Conservation (phyloP, 2,888 invertebrate species). For the Brenthis hecate region DNA sequence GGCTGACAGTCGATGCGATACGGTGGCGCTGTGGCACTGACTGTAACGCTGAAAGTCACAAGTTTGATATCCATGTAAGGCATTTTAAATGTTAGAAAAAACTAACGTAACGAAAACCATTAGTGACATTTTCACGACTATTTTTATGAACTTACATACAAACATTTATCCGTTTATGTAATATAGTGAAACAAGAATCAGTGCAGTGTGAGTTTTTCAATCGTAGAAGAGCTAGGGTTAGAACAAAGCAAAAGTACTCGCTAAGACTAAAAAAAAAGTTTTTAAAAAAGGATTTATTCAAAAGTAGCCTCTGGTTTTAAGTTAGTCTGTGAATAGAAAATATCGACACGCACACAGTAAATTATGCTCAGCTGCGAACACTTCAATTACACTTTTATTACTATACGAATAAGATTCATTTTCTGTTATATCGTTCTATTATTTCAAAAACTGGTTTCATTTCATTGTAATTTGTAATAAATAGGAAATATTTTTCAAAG, state of each 20-base stretch:
- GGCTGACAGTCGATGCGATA: too few relatives aligned
- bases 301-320: not conserved
- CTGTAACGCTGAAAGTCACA: too few relatives aligned
- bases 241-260: not conserved
- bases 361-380: constrained; percentile 9
- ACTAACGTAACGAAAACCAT: too few relatives aligned
- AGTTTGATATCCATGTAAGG: too few relatives aligned
- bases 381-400: constrained; percentile 1
- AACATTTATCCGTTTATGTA: too few relatives aligned
- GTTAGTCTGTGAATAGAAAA: constrained; percentile 7
- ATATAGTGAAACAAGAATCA: too few relatives aligned
- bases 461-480: constrained; percentile 9
- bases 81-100: too few relatives aligned
- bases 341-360: constrained; percentile 30
- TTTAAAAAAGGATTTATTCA: not conserved
- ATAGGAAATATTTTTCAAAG: not conserved
- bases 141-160: too few relatives aligned
- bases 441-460: constrained; percentile 11
- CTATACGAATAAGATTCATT: not conserved
- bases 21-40: too few relatives aligned
- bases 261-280: not conserved
- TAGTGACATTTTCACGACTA: too few relatives aligned
- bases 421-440: not conserved
- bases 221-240: too few relatives aligned
- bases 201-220: too few relatives aligned